Evolutionary conservation across 2,888 invertebrate genomes (phyloP).

Genomic region (Morpho achilles): DNA sequence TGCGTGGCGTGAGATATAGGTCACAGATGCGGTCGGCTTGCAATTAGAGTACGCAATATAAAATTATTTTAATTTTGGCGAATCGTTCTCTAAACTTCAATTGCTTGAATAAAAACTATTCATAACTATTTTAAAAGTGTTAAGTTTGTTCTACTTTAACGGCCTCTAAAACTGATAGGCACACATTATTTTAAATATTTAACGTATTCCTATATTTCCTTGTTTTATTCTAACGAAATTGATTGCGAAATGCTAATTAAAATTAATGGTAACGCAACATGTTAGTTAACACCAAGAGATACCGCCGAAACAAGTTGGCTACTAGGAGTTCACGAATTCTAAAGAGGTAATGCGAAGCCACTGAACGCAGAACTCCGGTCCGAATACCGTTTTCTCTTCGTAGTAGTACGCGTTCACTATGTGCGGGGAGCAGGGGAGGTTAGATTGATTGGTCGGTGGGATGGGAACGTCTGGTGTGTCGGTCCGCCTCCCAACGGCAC

Average conservation of each 20-base stretch:
- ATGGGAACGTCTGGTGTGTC: constrained; percentile 67
- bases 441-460: constrained; percentile 61
- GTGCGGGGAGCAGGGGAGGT: constrained; percentile 53
- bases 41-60: constrained; percentile 69
- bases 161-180: neutral
- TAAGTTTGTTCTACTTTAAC: neutral
- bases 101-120: neutral
- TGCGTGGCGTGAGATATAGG: constrained; percentile 73
- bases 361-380: constrained; percentile 42
- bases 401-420: constrained; percentile 36
- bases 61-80: constrained; percentile 59
- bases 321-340: constrained; percentile 57
- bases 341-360: constrained; percentile 41
- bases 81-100: constrained; percentile 15
- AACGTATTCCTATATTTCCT: neutral
- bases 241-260: too few relatives aligned
- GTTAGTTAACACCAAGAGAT: constrained; percentile 26
- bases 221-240: too few relatives aligned
- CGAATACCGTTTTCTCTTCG: constrained; percentile 40
- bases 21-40: constrained; percentile 63
- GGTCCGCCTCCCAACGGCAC: constrained; percentile 68
- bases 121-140: neutral
- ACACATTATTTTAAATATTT: neutral
- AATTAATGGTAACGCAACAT: constrained; percentile 4
- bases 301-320: constrained; percentile 45